Conservation (phyloP, 2,888 invertebrate genomes). For the Leptopilina drosophilae region DNA sequence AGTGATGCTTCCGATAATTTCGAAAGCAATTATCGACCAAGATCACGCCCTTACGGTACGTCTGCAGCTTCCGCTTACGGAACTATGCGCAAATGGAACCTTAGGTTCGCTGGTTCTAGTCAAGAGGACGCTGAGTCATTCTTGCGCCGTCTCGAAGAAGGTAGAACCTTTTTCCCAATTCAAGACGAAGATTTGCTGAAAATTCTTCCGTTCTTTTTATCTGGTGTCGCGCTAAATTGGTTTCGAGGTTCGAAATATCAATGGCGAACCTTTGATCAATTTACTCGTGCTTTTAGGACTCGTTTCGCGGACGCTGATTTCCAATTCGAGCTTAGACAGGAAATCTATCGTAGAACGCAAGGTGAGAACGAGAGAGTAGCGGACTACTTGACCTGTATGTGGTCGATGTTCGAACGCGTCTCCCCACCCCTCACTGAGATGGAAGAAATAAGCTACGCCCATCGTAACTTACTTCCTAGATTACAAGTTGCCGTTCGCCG, state of each 20-base stretch:
- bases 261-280: background rate
- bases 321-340: too few relatives aligned
- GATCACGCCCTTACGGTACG: background rate
- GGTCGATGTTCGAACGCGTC: background rate
- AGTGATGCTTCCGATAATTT: background rate
- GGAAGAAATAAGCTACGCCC: too few relatives aligned
- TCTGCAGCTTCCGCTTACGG: background rate
- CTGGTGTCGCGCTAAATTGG: too few relatives aligned
- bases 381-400: background rate
- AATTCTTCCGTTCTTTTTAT: background rate
- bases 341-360: too few relatives aligned
- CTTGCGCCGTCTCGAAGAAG: background rate
- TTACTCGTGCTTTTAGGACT: background rate
- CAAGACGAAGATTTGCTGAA: background rate
- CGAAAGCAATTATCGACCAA: background rate
- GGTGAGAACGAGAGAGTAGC: too few relatives aligned
- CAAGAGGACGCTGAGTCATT: background rate
- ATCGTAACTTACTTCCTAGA: too few relatives aligned
- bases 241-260: background rate
- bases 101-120: background rate
- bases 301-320: background rate
- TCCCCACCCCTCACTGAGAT: too few relatives aligned
- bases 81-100: slow-evolving; percentile 38
- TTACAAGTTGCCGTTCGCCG: too few relatives aligned
- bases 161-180: background rate